phyloP scores from a whole-genome alignment of 2,113 vertebrate species.

The Speoplatyrhinus poulsoni region DNA sequence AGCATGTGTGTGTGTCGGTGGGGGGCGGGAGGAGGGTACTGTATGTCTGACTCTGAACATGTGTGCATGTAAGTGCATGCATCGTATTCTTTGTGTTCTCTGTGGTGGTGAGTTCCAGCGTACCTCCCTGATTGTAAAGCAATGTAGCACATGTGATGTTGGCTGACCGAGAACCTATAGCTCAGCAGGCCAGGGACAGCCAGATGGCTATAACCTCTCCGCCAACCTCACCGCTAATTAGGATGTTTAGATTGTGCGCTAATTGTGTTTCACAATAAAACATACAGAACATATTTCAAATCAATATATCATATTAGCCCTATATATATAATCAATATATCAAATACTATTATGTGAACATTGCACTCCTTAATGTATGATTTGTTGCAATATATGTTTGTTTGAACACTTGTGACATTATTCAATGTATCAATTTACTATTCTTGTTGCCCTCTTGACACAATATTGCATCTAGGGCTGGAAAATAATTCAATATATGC shows the following conservation, averaged over 20 bases:
- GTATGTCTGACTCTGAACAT: conserved; percentile 2
- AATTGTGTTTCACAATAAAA: no score
- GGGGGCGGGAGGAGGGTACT: conserved; percentile 22
- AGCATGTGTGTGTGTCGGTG: background rate
- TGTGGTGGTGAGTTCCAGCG: conserved; percentile 17
- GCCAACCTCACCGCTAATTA: conserved; percentile 55
- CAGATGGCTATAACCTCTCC: conserved; percentile 52
- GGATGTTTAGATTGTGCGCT: conserved; percentile 46
- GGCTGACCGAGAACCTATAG: conserved; percentile 44
- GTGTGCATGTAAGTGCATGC: conserved; percentile 3
- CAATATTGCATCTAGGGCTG: no score
- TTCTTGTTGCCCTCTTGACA: no score
- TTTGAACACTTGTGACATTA: no score
- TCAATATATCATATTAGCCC: no score
- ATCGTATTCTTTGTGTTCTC: conserved; percentile 8
- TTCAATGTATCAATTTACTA: no score
- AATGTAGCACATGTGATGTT: conserved; percentile 49
- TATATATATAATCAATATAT: no score
- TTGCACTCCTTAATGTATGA: no score
- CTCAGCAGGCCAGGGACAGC: conserved; percentile 41
- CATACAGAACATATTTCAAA: no score
- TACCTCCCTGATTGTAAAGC: conserved; percentile 11
- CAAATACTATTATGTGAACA: no score
- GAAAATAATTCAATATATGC: no score
- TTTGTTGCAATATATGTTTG: no score